These are phyloP conservation scores for Achlya flavicornis DNA, from an alignment of 2,888 invertebrate species.

Conservation along the genomic window DNA sequence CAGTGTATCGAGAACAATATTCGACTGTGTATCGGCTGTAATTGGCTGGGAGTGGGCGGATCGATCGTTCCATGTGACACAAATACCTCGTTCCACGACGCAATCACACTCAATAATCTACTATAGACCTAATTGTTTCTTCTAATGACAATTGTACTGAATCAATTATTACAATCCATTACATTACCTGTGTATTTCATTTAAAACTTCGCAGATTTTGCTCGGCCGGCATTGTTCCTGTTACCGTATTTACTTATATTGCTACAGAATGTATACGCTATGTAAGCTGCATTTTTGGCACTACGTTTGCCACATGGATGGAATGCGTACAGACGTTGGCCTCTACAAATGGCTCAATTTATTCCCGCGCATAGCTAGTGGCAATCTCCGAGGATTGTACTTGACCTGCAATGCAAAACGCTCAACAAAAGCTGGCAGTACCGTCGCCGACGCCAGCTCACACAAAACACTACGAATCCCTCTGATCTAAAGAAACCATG, in stretches of 20 bases:
- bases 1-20: slow-evolving; percentile 69
- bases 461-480: slow-evolving; percentile 42
- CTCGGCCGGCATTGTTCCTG: slow-evolving; percentile 18
- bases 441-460: slow-evolving; percentile 36
- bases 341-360: slow-evolving; percentile 46
- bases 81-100: slow-evolving; percentile 73
- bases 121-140: slow-evolving; percentile 78
- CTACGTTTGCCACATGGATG: slow-evolving; percentile 6
- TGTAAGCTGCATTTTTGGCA: slow-evolving; percentile 9
- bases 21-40: slow-evolving; percentile 72
- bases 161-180: slow-evolving; percentile 64
- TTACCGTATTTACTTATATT: background rate
- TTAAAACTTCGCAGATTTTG: slow-evolving; percentile 34
- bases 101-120: slow-evolving; percentile 75
- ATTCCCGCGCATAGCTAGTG: slow-evolving; percentile 44
- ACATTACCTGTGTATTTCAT: slow-evolving; percentile 49
- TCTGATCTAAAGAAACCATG: slow-evolving; percentile 44
- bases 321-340: slow-evolving; percentile 23
- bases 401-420: slow-evolving; percentile 73
- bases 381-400: slow-evolving; percentile 69
- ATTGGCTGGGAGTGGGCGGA: slow-evolving; percentile 75
- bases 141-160: slow-evolving; percentile 67
- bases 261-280: background rate
- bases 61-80: slow-evolving; percentile 75
- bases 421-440: slow-evolving; percentile 57